Base-by-base conservation (phyloP, 2,888 invertebrate genomes). In the Eupithecia dodoneata region DNA sequence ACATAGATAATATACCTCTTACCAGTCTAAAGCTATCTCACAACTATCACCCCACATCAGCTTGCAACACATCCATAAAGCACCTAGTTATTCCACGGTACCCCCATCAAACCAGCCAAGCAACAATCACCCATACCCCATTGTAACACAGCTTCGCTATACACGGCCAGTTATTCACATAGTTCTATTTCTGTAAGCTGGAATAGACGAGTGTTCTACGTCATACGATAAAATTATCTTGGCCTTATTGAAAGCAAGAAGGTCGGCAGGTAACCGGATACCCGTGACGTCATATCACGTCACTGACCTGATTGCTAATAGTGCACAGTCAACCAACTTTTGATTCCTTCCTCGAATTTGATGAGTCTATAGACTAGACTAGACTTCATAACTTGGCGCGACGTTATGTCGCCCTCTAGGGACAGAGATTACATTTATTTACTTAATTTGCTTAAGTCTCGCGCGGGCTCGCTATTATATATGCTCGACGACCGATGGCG, bases 181-280 rank as follows among this genome's bases (percentile, higher is more conserved):
- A 52, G 86, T 63, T 63, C 90, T 94, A 94, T 94, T 94, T 92
- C 87, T 78, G 91, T 79, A 85, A 85, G 85, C 83, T 87, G 89
- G 87, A 90, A 91, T 88, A 87, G 88, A 85, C 81, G 80, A 76
- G 83, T 76, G 83, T 82, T 82, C 76, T 87, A 88, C 93, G 93
- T 94, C 94, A 94, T 89, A 85, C 87, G 93, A 94, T 94, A 94
- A 94, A 92, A 92, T 94, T 94, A 94, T 94, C 93, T 87, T 84
- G 92, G 88, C 92, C 91, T 93, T 94, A 94, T 94, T 94, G 92
- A 93, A 92, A 90, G 85, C 86, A 83, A 87, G 91, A 89, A 93
- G 92, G 93, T 90, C 93, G 87, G 81, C 90, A 91, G 93, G 94
- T 93, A 94, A 94, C 86, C 88, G 83, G 93, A 94, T 86, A 91